Evolutionary conservation across 2,113 vertebrate genomes (phyloP).

Genomic region (Clarias gariepinus): DNA sequence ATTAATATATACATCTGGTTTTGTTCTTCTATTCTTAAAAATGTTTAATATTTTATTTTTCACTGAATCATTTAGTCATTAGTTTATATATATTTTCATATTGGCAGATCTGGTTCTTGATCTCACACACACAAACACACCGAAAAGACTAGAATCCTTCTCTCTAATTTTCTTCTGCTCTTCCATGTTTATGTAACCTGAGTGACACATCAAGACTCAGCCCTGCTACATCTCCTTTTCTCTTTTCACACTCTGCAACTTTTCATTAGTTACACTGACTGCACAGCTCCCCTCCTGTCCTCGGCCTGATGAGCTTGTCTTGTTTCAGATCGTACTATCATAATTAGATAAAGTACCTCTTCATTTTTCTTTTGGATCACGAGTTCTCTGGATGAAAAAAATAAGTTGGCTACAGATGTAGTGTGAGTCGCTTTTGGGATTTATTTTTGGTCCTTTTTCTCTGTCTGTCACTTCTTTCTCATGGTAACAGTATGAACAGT

Average conservation of each 20-base stretch:
- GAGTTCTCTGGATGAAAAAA: constrained; percentile 51
- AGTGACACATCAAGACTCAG: constrained; percentile 19
- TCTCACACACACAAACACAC: not conserved
- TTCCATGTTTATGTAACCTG: constrained; percentile 7
- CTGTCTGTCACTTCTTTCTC: constrained; percentile 17
- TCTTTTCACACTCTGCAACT: constrained; percentile 34
- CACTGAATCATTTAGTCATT: not conserved
- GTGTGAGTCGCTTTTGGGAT: not conserved
- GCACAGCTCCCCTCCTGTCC: constrained; percentile 27
- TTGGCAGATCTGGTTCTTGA: not conserved
- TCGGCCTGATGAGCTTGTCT: constrained; percentile 59
- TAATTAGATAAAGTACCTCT: constrained; percentile 53
- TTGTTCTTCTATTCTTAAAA: not conserved
- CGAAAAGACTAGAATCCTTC: not conserved
- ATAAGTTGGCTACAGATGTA: not conserved
- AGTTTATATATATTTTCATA: not conserved
- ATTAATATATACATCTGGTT: not conserved
- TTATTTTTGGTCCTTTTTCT: not conserved
- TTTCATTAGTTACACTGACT: constrained; percentile 48
- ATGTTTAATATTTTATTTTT: not conserved
- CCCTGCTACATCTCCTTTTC: constrained; percentile 27
- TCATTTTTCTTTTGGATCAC: constrained; percentile 21
- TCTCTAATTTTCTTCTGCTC: not conserved
- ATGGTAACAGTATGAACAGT: not conserved
- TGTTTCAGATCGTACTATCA: constrained; percentile 64